These are phyloP conservation scores for Gerris lacustris DNA, from an alignment of 2,888 invertebrate species.

Conservation along the genomic window DNA sequence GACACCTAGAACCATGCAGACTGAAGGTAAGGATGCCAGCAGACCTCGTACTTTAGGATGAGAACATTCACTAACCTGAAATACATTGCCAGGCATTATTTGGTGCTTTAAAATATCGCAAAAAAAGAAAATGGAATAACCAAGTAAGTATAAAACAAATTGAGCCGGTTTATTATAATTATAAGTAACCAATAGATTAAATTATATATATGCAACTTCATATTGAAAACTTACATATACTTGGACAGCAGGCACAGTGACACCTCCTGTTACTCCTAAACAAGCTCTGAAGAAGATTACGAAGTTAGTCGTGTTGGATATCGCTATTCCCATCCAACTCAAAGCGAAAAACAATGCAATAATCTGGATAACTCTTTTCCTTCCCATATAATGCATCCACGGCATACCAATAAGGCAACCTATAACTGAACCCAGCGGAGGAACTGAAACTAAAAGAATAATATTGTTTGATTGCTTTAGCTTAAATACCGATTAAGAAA, in stretches of 20 bases:
- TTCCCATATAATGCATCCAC: slow-evolving; percentile 44
- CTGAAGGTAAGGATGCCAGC: slow-evolving; percentile 51
- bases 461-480: too few relatives aligned
- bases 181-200: too few relatives aligned
- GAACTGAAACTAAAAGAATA: slow-evolving; percentile 41
- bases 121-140: too few relatives aligned
- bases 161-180: slow-evolving; percentile 13
- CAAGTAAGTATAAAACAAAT: too few relatives aligned
- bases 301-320: slow-evolving; percentile 39
- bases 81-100: neutral
- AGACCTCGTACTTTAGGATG: slow-evolving; percentile 52
- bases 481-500: too few relatives aligned
- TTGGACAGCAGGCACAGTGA: slow-evolving; percentile 48
- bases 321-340: slow-evolving; percentile 46
- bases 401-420: slow-evolving; percentile 46
- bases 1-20: slow-evolving; percentile 52
- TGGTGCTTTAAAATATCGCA: too few relatives aligned
- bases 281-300: slow-evolving; percentile 45
- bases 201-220: too few relatives aligned
- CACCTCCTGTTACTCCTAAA: slow-evolving; percentile 48
- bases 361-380: slow-evolving; percentile 43
- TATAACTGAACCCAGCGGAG: slow-evolving; percentile 45
- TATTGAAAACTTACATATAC: slow-evolving; percentile 45
- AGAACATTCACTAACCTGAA: slow-evolving; percentile 50
- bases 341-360: slow-evolving; percentile 43